Evolutionary conservation across 2,888 invertebrate species (phyloP).

Genomic region (Diadegma fenestrale): DNA sequence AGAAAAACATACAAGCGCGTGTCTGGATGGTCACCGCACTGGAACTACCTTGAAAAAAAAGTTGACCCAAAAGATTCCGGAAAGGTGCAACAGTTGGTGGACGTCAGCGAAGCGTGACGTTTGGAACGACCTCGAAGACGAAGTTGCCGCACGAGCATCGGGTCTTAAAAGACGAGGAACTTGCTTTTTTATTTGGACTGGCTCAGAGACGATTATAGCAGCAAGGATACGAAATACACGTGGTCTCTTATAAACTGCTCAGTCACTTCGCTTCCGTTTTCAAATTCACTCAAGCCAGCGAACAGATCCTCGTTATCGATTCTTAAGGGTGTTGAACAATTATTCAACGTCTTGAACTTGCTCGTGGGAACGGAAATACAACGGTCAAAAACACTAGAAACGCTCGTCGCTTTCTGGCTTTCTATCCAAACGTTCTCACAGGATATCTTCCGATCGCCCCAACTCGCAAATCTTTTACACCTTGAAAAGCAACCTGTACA

Average conservation of each 20-base stretch:
- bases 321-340: background rate
- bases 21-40: constrained; percentile 45
- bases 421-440: background rate
- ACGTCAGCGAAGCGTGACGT: constrained; percentile 76
- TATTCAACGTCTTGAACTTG: background rate
- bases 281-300: constrained; percentile 3
- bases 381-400: constrained; percentile 10
- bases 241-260: constrained; percentile 46
- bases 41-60: constrained; percentile 52
- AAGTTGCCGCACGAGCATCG: constrained; percentile 37
- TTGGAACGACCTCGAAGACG: constrained; percentile 70
- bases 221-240: constrained; percentile 16
- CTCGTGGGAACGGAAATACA: constrained; percentile 57
- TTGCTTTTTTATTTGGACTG: constrained; percentile 56
- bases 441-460: background rate
- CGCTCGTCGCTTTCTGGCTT: constrained; percentile 12
- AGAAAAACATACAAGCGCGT: background rate
- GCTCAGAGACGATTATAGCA: constrained; percentile 53
- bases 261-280: constrained; percentile 30
- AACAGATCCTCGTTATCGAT: constrained; percentile 26
- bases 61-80: constrained; percentile 46
- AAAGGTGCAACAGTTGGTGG: constrained; percentile 80
- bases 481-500: background rate
- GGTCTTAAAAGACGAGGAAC: constrained; percentile 55
- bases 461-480: background rate